Evolutionary conservation across 2,888 invertebrate genomes (phyloP).

Genomic region (Ormyrus nitidulus): DNA sequence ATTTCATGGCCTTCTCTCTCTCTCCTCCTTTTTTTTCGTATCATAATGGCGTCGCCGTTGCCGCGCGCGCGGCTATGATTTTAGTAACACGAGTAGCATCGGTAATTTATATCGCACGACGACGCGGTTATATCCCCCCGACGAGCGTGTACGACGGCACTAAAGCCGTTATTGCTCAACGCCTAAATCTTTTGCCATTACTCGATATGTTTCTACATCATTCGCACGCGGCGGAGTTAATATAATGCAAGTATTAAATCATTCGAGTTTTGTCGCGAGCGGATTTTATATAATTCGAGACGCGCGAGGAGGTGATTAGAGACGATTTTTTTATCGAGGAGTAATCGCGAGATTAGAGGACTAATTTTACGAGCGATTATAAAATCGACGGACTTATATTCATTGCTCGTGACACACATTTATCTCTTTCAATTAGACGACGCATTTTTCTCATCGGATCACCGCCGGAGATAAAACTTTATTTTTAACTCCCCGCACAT

Average conservation of each 20-base stretch:
- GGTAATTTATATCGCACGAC: conserved; percentile 39
- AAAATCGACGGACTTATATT: conserved; percentile 4
- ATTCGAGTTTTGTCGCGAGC: no score
- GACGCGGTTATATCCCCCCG: not conserved
- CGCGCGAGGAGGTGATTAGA: no score
- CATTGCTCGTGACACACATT: not conserved
- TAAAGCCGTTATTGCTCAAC: conserved; percentile 33
- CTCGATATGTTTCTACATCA: no score
- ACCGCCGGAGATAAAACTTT: conserved; percentile 3
- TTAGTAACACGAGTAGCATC: conserved; percentile 47
- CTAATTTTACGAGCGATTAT: no score
- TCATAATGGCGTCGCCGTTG: conserved; percentile 14
- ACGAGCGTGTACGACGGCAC: not conserved
- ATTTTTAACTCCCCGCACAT: conserved; percentile 23
- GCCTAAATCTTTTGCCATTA: not conserved
- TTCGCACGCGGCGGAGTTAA: no score
- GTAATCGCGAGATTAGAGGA: no score
- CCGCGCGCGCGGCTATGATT: conserved; percentile 4
- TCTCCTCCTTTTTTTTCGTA: not conserved
- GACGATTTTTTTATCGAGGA: no score
- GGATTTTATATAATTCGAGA: no score
- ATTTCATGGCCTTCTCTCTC: conserved; percentile 30
- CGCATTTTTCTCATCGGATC: conserved; percentile 20
- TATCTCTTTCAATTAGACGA: conserved; percentile 20
- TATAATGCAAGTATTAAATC: no score